Evolutionary conservation across 2,797 vertebrate genomes (phyloP).

Genomic region (Neosalanx taihuensis): DNA sequence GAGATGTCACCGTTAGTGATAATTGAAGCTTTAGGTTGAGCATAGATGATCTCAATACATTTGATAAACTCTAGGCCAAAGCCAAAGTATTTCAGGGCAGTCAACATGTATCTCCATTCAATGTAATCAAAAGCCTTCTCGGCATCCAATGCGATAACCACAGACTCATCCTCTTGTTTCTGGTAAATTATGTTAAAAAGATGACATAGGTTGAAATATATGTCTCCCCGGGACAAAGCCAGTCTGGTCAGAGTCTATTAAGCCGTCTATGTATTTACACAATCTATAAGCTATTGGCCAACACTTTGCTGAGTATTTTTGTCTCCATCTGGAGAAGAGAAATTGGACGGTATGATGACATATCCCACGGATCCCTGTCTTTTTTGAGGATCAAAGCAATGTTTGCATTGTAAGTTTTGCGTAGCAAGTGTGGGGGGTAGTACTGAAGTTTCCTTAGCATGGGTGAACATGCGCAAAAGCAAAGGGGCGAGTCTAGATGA

Average conservation of each 20-base stretch:
- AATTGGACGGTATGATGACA: neutral
- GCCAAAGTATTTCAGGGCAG: neutral
- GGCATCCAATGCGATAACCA: conserved; percentile 12
- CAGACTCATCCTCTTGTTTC: neutral
- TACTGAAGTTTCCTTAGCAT: too few species aligned
- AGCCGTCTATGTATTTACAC: too few species aligned
- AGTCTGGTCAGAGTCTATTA: neutral
- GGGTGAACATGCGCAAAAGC: neutral
- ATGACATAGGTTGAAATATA: neutral
- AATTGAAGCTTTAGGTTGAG: too few species aligned
- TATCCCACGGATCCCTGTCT: neutral
- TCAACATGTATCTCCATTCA: conserved; percentile 14
- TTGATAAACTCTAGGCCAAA: neutral
- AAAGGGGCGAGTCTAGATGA: neutral
- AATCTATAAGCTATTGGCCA: too few species aligned
- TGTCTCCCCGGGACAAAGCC: conserved; percentile 7
- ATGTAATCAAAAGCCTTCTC: conserved; percentile 14
- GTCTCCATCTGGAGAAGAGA: too few species aligned
- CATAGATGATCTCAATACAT: too few species aligned
- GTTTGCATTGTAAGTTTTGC: neutral
- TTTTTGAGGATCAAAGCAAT: neutral
- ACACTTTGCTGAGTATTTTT: too few species aligned
- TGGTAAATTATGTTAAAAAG: conserved; percentile 5
- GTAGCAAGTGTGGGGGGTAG: too few species aligned
- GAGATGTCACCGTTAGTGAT: too few species aligned